Evolutionary conservation across 2,113 vertebrate species (phyloP).

Genomic region (Aythya baeri): DNA sequence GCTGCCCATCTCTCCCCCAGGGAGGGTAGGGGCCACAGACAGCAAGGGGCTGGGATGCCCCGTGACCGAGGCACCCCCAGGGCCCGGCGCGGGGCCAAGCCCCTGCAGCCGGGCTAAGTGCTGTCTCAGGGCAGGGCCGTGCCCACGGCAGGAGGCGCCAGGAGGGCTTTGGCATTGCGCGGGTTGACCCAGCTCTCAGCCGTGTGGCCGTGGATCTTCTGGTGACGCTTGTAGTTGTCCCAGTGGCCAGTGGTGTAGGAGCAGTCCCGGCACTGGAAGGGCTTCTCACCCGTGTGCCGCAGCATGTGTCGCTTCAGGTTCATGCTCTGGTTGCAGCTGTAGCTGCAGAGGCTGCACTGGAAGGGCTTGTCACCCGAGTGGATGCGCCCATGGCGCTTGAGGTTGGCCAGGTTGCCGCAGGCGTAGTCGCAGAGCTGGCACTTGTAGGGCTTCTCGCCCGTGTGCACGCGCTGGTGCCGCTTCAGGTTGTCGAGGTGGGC

Average conservation of each 20-base stretch:
- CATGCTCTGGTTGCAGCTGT: conserved; percentile 99
- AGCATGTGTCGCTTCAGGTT: conserved; percentile 99
- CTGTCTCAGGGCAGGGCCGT: conserved; percentile 54
- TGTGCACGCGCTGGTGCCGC: conserved; percentile 93
- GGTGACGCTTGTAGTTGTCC: conserved; percentile 99
- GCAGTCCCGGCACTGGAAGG: conserved; percentile 92
- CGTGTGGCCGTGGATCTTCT: conserved; percentile 93
- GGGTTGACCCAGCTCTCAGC: conserved; percentile 83
- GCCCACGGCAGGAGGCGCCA: conserved; percentile 53
- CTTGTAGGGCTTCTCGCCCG: conserved; percentile 80
- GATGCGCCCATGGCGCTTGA: conserved; percentile 95
- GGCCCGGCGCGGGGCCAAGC: background rate
- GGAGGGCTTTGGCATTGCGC: conserved; percentile 17
- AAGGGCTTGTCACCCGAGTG: conserved; percentile 97
- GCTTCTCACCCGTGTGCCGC: conserved; percentile 94
- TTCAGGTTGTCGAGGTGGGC: conserved; percentile 98
- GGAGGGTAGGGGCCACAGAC: background rate
- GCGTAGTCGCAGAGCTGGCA: conserved; percentile 94
- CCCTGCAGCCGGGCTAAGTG: background rate
- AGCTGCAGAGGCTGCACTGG: conserved; percentile 92
- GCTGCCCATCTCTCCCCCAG: background rate
- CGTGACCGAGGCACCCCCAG: background rate
- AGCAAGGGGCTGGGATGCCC: background rate
- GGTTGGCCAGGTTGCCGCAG: conserved; percentile 97
- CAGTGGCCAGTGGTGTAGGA: conserved; percentile 97